A percentile compares a stretch with the other conserved stretches of the same genome.
Evolutionary conservation across 2,113 vertebrate species (phyloP).

Genomic region (Rallus limicola): DNA sequence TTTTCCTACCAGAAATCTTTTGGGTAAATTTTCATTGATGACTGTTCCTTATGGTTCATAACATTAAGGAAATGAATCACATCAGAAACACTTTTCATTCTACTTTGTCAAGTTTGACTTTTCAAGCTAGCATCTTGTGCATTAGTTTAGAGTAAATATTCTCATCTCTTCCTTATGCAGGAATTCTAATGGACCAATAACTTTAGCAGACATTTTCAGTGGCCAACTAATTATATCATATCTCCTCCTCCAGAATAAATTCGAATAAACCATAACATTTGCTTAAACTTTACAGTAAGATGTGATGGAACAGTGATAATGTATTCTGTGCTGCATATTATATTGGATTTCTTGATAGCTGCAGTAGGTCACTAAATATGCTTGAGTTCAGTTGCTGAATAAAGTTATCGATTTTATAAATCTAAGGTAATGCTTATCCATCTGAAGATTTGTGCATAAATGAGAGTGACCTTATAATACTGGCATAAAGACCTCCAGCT

Average conservation of each 20-base stretch:
- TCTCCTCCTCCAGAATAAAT: constrained; percentile 38
- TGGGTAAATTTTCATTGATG: background rate
- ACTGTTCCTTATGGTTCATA: background rate
- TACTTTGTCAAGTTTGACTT: background rate
- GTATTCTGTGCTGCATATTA: background rate
- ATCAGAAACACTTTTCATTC: background rate
- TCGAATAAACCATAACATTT: constrained; percentile 6
- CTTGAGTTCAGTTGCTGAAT: background rate
- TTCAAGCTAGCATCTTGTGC: background rate
- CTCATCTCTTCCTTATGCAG: background rate
- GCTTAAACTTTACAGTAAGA: constrained; percentile 28
- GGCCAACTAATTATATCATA: constrained; percentile 15
- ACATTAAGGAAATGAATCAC: background rate
- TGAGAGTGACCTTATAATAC: constrained; percentile 21
- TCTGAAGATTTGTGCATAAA: constrained; percentile 27
- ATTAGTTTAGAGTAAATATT: background rate
- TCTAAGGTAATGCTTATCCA: constrained; percentile 1
- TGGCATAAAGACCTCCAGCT: background rate
- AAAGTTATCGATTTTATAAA: constrained; percentile 52
- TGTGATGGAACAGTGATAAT: constrained; percentile 24
- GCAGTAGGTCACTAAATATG: background rate
- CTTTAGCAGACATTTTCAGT: constrained; percentile 25
- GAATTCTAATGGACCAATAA: constrained; percentile 10
- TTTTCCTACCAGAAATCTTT: background rate
- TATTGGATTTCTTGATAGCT: constrained; percentile 26